Evolutionary conservation across 2,888 invertebrate genomes (phyloP).

Genomic region (Tyria jacobaeae): DNA sequence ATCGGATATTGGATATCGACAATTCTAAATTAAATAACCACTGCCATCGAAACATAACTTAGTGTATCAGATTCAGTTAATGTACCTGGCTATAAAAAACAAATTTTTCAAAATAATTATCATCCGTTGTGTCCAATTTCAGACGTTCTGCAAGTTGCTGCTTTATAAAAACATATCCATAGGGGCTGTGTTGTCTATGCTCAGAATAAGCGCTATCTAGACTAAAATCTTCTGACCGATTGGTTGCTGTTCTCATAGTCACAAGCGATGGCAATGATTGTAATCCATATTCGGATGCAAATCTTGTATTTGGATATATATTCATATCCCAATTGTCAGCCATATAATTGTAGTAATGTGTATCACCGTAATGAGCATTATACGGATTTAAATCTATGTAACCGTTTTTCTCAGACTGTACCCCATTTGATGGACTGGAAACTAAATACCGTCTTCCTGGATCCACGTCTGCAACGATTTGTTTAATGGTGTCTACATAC

Average conservation of each 20-base stretch:
- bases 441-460: slow-evolving; percentile 89
- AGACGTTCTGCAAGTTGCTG: slow-evolving; percentile 88
- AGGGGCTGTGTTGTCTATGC: slow-evolving; percentile 95
- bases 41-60: too few relatives aligned
- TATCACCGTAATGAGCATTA: slow-evolving; percentile 93
- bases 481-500: slow-evolving; percentile 92
- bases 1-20: too few relatives aligned
- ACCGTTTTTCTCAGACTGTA: slow-evolving; percentile 90
- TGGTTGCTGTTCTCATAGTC: slow-evolving; percentile 88
- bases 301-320: slow-evolving; percentile 93
- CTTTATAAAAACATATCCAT: slow-evolving; percentile 89
- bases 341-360: slow-evolving; percentile 96
- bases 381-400: slow-evolving; percentile 93
- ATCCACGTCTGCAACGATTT: slow-evolving; percentile 88
- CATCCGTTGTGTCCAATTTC: slow-evolving; percentile 81
- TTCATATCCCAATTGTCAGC: slow-evolving; percentile 93
- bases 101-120: slow-evolving; percentile 88
- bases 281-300: slow-evolving; percentile 98
- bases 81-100: slow-evolving; percentile 94
- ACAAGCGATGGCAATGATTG: slow-evolving; percentile 94
- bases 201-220: slow-evolving; percentile 87
- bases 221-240: slow-evolving; percentile 79
- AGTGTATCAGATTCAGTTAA: background rate
- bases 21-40: too few relatives aligned
- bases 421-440: slow-evolving; percentile 97